These are phyloP conservation scores for Porphyrio hochstetteri DNA, from an alignment of 2,113 vertebrate species.

Conservation along the genomic window DNA sequence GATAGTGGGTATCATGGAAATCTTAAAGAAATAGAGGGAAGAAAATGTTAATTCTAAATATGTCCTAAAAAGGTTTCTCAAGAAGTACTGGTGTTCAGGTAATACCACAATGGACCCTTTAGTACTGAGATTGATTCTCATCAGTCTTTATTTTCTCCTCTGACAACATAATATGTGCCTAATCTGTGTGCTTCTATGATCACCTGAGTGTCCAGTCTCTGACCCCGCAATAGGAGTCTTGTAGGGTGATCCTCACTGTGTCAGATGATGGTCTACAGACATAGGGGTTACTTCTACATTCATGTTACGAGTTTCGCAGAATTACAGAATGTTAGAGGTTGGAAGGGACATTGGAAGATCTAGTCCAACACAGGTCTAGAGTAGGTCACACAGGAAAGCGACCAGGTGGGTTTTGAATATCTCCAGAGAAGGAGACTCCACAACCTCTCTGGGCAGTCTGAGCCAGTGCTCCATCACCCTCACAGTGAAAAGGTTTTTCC, in stretches of 20 bases:
- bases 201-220: neutral
- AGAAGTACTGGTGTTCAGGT: neutral
- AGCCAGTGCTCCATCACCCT: no score
- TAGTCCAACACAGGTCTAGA: no score
- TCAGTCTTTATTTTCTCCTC: neutral
- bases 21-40: constrained; percentile 69
- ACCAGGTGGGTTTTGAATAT: no score
- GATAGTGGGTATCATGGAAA: constrained; percentile 27
- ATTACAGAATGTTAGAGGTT: no score
- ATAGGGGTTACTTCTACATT: neutral
- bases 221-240: neutral
- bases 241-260: neutral
- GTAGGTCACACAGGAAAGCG: no score
- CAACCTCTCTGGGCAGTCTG: no score
- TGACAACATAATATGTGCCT: neutral
- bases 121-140: neutral
- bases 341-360: no score
- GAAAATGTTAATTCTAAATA: neutral
- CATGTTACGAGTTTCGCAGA: no score
- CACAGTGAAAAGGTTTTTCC: no score
- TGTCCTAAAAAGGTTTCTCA: neutral
- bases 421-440: no score
- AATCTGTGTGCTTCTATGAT: rapidly evolving
- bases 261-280: neutral
- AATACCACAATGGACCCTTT: rapidly evolving